A percentile compares a stretch with the other conserved stretches of the same genome.
phyloP scores from a whole-genome alignment of 2,888 invertebrate species.

The Phania funesta region DNA sequence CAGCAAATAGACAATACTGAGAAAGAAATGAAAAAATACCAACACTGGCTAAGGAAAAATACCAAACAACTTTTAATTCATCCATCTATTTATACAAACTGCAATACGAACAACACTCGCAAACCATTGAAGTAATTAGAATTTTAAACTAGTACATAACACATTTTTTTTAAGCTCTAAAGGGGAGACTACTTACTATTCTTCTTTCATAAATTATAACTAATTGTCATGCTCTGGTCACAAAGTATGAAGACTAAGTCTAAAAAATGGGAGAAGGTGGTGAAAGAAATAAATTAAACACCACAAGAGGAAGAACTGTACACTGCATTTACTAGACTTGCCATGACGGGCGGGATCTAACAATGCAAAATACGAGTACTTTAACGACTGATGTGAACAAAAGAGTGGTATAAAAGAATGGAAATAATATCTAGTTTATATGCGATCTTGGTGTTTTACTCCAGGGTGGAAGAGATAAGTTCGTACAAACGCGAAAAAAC shows the following conservation, averaged over 20 bases:
- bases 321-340: not conserved
- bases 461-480: slow-evolving; percentile 3
- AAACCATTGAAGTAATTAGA: slow-evolving; percentile 60
- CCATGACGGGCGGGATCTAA: not conserved
- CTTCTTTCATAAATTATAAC: slow-evolving; percentile 35
- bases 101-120: slow-evolving; percentile 26
- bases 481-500: not conserved
- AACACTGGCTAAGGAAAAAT: slow-evolving; percentile 19
- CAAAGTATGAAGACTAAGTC: slow-evolving; percentile 25
- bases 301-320: slow-evolving; percentile 41
- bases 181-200: not conserved
- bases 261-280: slow-evolving; percentile 25
- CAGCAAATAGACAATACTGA: slow-evolving; percentile 34
- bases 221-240: slow-evolving; percentile 38
- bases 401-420: slow-evolving; percentile 16
- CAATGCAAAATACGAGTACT: slow-evolving; percentile 49
- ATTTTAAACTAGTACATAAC: slow-evolving; percentile 62
- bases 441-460: not conserved
- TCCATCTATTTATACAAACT: slow-evolving; percentile 4
- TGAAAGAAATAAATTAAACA: not conserved
- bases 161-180: slow-evolving; percentile 24
- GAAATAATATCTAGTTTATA: slow-evolving; percentile 24
- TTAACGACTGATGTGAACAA: slow-evolving; percentile 12
- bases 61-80: slow-evolving; percentile 10
- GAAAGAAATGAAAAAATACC: slow-evolving; percentile 10